Base-by-base conservation (phyloP, 2,113 vertebrate genomes). In the Columbina picui region DNA sequence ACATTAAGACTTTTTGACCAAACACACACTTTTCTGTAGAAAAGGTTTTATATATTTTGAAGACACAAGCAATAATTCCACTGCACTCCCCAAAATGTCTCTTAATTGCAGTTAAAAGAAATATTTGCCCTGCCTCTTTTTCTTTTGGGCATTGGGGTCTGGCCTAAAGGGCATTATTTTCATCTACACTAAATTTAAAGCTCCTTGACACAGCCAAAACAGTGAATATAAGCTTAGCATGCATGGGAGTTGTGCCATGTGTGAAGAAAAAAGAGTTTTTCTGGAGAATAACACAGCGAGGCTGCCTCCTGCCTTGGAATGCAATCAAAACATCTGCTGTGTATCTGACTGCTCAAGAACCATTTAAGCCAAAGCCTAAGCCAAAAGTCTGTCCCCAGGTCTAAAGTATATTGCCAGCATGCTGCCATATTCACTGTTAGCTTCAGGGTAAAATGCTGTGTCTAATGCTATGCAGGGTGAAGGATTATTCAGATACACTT, bases 71-170 rank as follows among this genome's bases (percentile, higher is more conserved):
- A 55, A 6, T 10, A 76, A 60, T 56, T 60, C 52, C 18, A 71
- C 10, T 12, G 12, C 2, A 6, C 39, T 65, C 81, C 57, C 20
- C 50, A 71, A 27, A 6, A n/a, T 8, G 14, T 7, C 7, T 71
- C 32, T 69, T 60, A 75, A 32, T 16, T 30, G 20, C 3, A 55
- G 7, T 22, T 60, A 22, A 65, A 80, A 70, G 4, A 77, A 88
- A 61, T 56, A 50, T 39, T 69, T 90, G 8, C 10, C 20, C 6
- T 75, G 29, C n/a, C 10, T 19, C 8, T 53, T 56, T 20, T 6
- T 69, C 1, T 59, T 86, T 25, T 7, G 5, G 27, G 5, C 1
- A 1, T 22, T 60, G 7, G 1, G 4, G 0, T 65, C 45, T 36
- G 23, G 9, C 19, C 23, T 69, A 14, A 30, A 11, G 12, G 5